Percentiles rank a stretch among this genome's conserved stretches.
Conservation (phyloP, 2,797 vertebrate species). For the Scolopax bukidnonensis region DNA sequence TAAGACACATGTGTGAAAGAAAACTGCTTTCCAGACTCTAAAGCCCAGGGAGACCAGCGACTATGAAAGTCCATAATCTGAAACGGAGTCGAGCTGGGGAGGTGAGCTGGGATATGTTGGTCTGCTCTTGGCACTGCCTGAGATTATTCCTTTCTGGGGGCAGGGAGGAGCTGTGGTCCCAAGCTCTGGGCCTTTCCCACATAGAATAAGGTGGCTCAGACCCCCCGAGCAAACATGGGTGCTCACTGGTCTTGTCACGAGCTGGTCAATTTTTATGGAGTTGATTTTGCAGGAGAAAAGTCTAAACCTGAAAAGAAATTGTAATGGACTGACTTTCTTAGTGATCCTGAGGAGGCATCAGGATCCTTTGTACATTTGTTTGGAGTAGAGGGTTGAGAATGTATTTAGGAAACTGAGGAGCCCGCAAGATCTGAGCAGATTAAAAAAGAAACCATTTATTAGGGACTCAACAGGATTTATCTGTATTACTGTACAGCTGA, state of each 20-base stretch:
- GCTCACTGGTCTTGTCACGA: neutral
- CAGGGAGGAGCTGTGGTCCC: neutral
- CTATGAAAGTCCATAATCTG: neutral
- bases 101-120: neutral
- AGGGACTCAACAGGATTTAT: neutral
- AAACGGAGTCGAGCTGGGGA: neutral
- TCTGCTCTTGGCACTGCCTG: neutral
- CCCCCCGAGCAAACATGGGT: rapidly evolving
- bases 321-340: neutral
- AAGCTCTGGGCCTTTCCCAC: neutral
- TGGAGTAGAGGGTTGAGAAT: neutral
- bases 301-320: neutral
- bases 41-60: neutral
- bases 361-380: neutral
- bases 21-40: neutral
- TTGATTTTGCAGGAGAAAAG: neutral
- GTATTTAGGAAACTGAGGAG: neutral
- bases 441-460: neutral
- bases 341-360: neutral
- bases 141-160: neutral
- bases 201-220: neutral
- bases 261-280: neutral
- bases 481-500: neutral
- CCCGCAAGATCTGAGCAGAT: neutral
- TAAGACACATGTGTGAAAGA: neutral